These are phyloP conservation scores for Odobenus rosmarus DNA, from an alignment of 2,113 vertebrate species.

Conservation along the genomic window DNA sequence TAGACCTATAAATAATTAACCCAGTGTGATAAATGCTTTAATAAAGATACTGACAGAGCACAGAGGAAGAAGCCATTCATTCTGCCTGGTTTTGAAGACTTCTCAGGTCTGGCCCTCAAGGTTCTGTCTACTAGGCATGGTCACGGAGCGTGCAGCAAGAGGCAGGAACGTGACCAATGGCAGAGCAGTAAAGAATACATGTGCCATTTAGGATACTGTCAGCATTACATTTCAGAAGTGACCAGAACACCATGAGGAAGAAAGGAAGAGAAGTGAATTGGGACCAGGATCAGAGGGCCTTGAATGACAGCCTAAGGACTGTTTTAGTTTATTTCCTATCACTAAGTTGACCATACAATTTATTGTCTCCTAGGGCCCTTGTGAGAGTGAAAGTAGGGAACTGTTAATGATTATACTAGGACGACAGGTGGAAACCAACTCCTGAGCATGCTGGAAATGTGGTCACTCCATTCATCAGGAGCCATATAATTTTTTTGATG, in stretches of 20 bases:
- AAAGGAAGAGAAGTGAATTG: neutral
- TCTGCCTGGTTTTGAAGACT: neutral
- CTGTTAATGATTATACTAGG: neutral
- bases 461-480: neutral
- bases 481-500: neutral
- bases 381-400: neutral
- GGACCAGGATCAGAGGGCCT: neutral
- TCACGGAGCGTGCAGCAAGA: neutral
- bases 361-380: neutral
- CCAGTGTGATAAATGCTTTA: neutral
- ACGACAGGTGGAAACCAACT: neutral
- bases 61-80: neutral
- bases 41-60: neutral
- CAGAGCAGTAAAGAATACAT: accelerated
- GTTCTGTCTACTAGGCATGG: neutral
- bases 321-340: neutral
- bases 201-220: neutral
- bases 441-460: neutral
- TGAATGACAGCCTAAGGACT: neutral
- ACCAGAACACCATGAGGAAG: neutral
- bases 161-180: neutral
- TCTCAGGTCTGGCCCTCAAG: neutral
- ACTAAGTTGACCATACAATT: neutral
- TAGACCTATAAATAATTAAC: neutral
- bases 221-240: neutral